These are phyloP conservation scores for Rhopalosiphum maidis DNA, from an alignment of 1,140 invertebrate genomes.

Conservation along the genomic window DNA sequence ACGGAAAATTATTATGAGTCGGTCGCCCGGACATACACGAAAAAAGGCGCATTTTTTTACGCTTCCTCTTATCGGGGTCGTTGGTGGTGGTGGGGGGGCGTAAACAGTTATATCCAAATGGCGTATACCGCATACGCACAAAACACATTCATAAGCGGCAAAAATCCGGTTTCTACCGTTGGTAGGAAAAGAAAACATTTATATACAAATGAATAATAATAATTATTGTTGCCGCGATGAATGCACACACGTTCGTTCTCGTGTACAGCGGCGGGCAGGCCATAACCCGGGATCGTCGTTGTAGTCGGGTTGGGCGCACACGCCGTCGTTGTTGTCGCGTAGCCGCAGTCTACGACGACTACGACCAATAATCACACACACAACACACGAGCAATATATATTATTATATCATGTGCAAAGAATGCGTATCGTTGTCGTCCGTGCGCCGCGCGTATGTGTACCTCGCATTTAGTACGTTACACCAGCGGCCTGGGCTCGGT, in stretches of 20 bases:
- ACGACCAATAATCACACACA: neutral
- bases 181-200: slow-evolving; percentile 10
- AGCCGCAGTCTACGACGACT: neutral
- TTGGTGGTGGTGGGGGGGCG: too few relatives aligned
- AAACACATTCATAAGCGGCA: neutral
- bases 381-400: neutral
- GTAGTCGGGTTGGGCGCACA: slow-evolving; percentile 25
- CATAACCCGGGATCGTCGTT: neutral
- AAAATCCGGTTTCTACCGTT: slow-evolving; percentile 37
- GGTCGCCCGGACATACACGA: neutral
- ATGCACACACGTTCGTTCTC: neutral
- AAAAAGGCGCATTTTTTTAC: neutral
- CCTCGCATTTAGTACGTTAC: neutral
- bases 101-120: slow-evolving; percentile 10
- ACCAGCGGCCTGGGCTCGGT: slow-evolving; percentile 26
- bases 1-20: neutral
- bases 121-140: neutral
- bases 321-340: neutral
- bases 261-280: too few relatives aligned
- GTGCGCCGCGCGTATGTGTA: too few relatives aligned
- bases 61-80: neutral
- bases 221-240: neutral
- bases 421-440: slow-evolving; percentile 27
- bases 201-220: slow-evolving; percentile 1
- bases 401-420: slow-evolving; percentile 52